phyloP scores from a whole-genome alignment of 1,140 invertebrate genomes.

The Ridgeia piscesae region DNA sequence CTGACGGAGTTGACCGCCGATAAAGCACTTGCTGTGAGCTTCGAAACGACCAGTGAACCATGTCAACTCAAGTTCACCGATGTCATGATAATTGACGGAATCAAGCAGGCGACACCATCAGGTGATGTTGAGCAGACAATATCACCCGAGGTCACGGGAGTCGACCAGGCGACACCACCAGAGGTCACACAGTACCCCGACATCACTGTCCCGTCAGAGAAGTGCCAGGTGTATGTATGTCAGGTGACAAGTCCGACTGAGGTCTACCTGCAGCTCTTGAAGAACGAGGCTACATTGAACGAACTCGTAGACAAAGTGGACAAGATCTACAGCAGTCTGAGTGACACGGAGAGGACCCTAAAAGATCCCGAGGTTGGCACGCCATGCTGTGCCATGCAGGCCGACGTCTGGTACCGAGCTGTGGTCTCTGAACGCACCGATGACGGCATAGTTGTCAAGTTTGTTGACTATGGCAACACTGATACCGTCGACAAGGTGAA shows the following conservation, averaged over 20 bases:
- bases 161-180: not conserved
- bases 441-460: slow-evolving; percentile 15
- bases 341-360: not conserved
- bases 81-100: not conserved
- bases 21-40: not conserved
- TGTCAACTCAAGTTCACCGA: not conserved
- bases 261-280: slow-evolving; percentile 7
- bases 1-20: not conserved
- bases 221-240: not conserved
- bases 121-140: not conserved
- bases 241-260: not conserved
- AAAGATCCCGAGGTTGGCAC: not conserved
- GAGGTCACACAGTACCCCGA: not conserved
- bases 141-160: not conserved
- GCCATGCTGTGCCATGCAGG: slow-evolving; percentile 46
- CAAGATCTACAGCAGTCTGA: not conserved
- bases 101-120: not conserved
- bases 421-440: slow-evolving; percentile 62
- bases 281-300: not conserved
- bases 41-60: not conserved
- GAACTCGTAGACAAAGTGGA: not conserved
- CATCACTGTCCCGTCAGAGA: not conserved
- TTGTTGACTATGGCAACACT: slow-evolving; percentile 23
- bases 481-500: not conserved
- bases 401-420: slow-evolving; percentile 70